Conservation (phyloP, 2,113 vertebrate species). For the Paraplagusia blochii region DNA sequence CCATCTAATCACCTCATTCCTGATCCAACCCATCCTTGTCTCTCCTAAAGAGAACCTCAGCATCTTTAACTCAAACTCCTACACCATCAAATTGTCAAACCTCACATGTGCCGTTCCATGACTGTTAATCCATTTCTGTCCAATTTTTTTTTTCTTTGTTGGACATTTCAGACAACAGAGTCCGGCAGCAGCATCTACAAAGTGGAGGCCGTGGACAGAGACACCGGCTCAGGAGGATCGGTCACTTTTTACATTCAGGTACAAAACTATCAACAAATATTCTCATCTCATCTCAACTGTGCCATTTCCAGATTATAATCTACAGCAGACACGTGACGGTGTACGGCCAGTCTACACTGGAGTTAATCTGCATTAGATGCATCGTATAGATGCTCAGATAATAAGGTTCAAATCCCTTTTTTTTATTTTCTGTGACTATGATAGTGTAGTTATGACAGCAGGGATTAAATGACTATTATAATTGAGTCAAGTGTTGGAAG, state of each 20-base stretch:
- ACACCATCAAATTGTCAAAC: no score
- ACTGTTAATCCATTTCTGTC: no score
- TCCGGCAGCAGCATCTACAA: conserved; percentile 87
- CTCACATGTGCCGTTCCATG: not conserved
- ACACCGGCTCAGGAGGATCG: conserved; percentile 92
- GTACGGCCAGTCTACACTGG: not conserved
- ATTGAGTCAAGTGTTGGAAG: conserved; percentile 61
- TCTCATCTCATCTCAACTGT: not conserved
- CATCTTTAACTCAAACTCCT: no score
- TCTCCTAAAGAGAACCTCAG: no score
- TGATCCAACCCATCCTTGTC: no score
- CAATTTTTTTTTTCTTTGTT: conserved; percentile 1
- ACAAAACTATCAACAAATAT: conserved; percentile 15
- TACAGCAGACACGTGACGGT: not conserved
- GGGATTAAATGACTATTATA: conserved; percentile 71
- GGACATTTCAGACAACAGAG: conserved; percentile 74
- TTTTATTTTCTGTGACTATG: conserved; percentile 8
- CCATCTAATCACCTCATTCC: no score
- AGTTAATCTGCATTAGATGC: no score
- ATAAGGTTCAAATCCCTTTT: conserved; percentile 13
- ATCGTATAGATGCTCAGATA: conserved; percentile 2
- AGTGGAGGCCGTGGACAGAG: conserved; percentile 84
- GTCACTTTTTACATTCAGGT: conserved; percentile 92
- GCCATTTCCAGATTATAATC: not conserved
- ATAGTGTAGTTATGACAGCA: conserved; percentile 12